phyloP scores from a whole-genome alignment of 2,797 vertebrate species.

The Eulemur coronatus region DNA sequence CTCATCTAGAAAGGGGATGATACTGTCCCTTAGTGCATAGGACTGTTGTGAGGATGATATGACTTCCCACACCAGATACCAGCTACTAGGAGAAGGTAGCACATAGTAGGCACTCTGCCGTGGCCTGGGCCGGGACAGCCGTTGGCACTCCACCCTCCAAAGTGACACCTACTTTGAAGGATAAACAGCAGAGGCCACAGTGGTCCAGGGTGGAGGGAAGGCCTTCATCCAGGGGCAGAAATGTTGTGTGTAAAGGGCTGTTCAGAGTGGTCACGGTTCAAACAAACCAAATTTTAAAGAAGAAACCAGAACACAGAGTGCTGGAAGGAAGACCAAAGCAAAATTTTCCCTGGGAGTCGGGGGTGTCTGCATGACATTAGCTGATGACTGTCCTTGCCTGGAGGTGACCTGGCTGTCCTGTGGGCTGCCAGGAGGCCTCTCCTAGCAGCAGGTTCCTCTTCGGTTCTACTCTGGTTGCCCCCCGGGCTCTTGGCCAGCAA shows the following conservation, averaged over 20 bases:
- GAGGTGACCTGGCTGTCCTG: neutral
- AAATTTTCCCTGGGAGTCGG: neutral
- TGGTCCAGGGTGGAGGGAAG: neutral
- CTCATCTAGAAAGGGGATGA: neutral
- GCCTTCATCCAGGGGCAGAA: neutral
- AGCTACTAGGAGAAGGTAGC: fast-evolving
- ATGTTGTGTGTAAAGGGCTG: neutral
- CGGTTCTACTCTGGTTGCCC: neutral
- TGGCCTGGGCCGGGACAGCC: neutral
- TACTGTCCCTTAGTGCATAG: neutral
- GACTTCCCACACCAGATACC: fast-evolving
- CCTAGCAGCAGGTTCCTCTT: neutral
- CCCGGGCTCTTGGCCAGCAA: neutral
- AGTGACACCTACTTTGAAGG: neutral
- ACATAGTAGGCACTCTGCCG: fast-evolving
- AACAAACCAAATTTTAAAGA: neutral
- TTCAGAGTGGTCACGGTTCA: neutral
- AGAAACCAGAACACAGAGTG: neutral
- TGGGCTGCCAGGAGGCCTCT: neutral
- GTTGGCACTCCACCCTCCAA: too few species aligned
- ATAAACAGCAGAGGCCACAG: neutral
- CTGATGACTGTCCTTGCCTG: neutral
- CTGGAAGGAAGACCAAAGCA: neutral
- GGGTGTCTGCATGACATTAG: neutral
- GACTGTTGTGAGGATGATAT: neutral